Evolutionary conservation across 2,888 invertebrate genomes (phyloP), one percentile per base, ranked within the genome.

Genomic region (Drosophila helvetica): DNA sequence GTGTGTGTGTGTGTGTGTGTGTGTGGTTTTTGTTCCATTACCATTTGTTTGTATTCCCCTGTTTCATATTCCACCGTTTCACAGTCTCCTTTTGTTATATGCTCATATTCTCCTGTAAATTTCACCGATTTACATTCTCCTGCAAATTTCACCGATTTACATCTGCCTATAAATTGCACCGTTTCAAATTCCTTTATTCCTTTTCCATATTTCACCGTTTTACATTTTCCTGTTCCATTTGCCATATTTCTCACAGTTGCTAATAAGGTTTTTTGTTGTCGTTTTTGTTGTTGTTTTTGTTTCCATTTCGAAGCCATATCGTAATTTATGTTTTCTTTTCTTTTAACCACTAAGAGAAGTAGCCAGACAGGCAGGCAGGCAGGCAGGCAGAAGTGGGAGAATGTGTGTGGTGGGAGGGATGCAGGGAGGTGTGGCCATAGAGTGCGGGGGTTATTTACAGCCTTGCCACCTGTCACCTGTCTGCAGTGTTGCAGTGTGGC

Each of bases 401-500:
- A 22, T 22, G 22, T 22, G 22, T 22, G 22, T 22, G 22, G 5
- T 1, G 15, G 15, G 33, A 77, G 65, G 27, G 33, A 7, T 19
- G n/a, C 17, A 4, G 64, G 18, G 45, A 33, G 65, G 52, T 65
- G 65, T 67, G 51, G 33, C 53, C 52, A 15, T 7, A 0, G 7
- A n/a, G 38, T 38, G 38, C n/a, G n/a, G n/a, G 62, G 53, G 64
- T 88, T 72, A 74, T 82, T 83, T 86, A 88, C 80, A 67, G 62
- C 64, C 46, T 57, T 59, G 60, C 63, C 77, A 88, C 75, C 83
- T 83, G 83, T 84, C 87, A 72, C 18, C 60, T 25, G 51, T 4
- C 27, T 27, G 27, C 54, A 65, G 50, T 65, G 64, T 62, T 22
- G 42, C 45, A 19, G 19, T 22, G 22, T 22, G 1, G 27, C 54